phyloP scores from a whole-genome alignment of 2,113 vertebrate species.

The Pangasianodon hypophthalmus region DNA sequence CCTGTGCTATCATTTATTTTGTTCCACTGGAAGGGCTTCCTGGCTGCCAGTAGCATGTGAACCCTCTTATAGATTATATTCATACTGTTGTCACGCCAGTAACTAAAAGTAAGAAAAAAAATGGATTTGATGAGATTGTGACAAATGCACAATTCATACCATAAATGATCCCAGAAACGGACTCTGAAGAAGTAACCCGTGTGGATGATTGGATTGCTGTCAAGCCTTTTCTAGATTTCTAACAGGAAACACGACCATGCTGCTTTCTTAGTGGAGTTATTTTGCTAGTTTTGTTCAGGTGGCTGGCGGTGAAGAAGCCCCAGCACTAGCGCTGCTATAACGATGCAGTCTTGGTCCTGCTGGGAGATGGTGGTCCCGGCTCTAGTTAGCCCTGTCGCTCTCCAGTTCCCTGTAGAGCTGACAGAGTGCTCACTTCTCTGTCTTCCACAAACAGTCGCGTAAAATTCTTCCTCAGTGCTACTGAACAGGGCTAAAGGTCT shows the following conservation, averaged over 20 bases:
- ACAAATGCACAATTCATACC: not conserved
- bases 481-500: not conserved
- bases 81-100: not conserved
- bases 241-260: not conserved
- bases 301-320: slow-evolving; percentile 73
- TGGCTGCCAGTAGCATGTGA: not conserved
- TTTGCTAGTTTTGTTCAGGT: slow-evolving; percentile 68
- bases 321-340: slow-evolving; percentile 78
- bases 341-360: slow-evolving; percentile 67
- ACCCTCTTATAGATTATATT: not conserved
- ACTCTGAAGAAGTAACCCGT: not conserved
- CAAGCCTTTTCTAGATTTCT: not conserved
- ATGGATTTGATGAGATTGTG: not conserved
- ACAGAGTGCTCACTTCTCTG: not conserved
- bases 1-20: not conserved
- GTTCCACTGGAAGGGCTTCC: not conserved
- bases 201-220: not conserved
- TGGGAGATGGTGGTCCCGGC: slow-evolving; percentile 6
- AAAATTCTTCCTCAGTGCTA: not conserved
- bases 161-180: not conserved
- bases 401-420: not conserved
- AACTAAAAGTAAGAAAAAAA: not conserved
- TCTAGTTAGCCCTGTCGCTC: slow-evolving; percentile 22
- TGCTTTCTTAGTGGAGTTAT: not conserved
- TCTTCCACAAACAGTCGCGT: not conserved